Conservation (phyloP, 2,888 invertebrate species). For the Mallateleia sp. region DNA sequence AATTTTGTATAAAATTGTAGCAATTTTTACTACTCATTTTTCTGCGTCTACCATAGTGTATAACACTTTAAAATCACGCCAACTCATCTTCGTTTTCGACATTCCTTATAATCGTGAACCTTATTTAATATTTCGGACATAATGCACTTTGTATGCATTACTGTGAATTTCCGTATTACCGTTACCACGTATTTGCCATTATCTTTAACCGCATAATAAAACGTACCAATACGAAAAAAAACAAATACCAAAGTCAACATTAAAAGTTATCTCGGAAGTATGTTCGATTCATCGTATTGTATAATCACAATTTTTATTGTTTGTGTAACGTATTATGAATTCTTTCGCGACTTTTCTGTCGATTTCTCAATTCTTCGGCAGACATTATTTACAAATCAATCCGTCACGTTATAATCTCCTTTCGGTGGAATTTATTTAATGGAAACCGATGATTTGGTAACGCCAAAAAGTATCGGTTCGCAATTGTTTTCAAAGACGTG, state of each 20-base stretch:
- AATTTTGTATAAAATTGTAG: too few relatives aligned
- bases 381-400: constrained; percentile 14
- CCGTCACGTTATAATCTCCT: constrained; percentile 15
- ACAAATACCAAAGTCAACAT: constrained; percentile 39
- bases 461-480: not conserved
- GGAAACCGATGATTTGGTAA: too few relatives aligned
- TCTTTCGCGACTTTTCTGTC: constrained; percentile 20
- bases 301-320: constrained; percentile 30
- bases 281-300: not conserved
- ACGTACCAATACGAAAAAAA: too few relatives aligned
- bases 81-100: too few relatives aligned
- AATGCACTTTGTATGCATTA: too few relatives aligned
- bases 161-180: constrained; percentile 9
- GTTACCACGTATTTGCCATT: constrained; percentile 20
- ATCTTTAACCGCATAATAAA: constrained; percentile 9
- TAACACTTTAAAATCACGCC: too few relatives aligned
- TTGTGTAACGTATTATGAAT: constrained; percentile 32
- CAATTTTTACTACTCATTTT: too few relatives aligned
- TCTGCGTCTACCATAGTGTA: too few relatives aligned
- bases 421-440: not conserved
- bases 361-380: constrained; percentile 40
- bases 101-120: too few relatives aligned
- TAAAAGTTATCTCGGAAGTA: constrained; percentile 39
- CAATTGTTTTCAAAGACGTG: not conserved
- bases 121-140: too few relatives aligned